A percentile compares a stretch with the other conserved stretches of the same genome.
phyloP scores from a whole-genome alignment of 2,888 invertebrate genomes.

The Drosophila kuntzei region DNA sequence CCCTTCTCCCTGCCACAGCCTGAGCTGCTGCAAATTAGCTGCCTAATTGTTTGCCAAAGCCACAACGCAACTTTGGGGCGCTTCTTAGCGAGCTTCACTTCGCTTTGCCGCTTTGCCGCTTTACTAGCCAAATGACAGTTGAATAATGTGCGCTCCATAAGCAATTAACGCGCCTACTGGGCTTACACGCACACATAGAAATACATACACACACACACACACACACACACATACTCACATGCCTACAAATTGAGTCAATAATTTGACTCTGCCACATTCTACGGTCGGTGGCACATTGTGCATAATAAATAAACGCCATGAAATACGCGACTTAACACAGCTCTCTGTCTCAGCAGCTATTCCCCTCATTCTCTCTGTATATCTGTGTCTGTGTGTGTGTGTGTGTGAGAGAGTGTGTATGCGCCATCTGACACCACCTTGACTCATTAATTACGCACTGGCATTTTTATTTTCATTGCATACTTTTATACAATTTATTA shows the following conservation, averaged over 20 bases:
- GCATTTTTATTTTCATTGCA: slow-evolving; percentile 81
- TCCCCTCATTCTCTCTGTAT: not conserved
- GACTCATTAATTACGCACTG: slow-evolving; percentile 80
- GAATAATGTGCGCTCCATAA: slow-evolving; percentile 79
- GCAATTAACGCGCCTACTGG: slow-evolving; percentile 78
- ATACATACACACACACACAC: slow-evolving; percentile 32
- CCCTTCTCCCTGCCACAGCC: slow-evolving; percentile 8
- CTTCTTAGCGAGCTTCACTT: slow-evolving; percentile 47
- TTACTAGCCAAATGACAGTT: slow-evolving; percentile 70
- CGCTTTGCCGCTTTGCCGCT: slow-evolving; percentile 46
- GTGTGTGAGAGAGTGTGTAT: slow-evolving; percentile 57
- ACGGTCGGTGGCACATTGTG: slow-evolving; percentile 72
- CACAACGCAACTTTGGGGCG: slow-evolving; percentile 69
- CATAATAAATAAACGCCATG: slow-evolving; percentile 82
- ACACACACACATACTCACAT: slow-evolving; percentile 27
- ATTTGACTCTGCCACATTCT: slow-evolving; percentile 58
- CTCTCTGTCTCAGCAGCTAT: slow-evolving; percentile 54
- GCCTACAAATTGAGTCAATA: slow-evolving; percentile 78
- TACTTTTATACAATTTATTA: slow-evolving; percentile 80
- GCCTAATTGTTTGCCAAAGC: slow-evolving; percentile 82
- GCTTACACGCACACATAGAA: slow-evolving; percentile 55
- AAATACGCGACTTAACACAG: slow-evolving; percentile 82
- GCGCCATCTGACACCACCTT: slow-evolving; percentile 80
- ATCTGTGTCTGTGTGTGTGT: slow-evolving; percentile 11
- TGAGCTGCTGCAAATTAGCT: slow-evolving; percentile 74